These are phyloP conservation scores for Diarsia rubi DNA, from an alignment of 2,888 invertebrate species.

Conservation along the genomic window DNA sequence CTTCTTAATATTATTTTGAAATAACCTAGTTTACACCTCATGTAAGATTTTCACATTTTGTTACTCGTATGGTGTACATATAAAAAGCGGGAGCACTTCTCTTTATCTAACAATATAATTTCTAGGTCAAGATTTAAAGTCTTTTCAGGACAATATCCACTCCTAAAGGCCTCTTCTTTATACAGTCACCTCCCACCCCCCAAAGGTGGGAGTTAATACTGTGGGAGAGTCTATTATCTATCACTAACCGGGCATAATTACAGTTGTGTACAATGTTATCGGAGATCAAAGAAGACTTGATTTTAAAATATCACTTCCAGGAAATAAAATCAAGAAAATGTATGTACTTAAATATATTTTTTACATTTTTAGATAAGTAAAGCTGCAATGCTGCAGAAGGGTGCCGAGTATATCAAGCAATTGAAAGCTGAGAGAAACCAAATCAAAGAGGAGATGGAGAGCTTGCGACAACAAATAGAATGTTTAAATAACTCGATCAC, in stretches of 20 bases:
- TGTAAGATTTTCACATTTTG: neutral
- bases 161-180: neutral
- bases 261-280: too few species aligned
- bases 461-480: constrained; percentile 96
- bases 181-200: neutral
- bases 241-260: too few species aligned
- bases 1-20: neutral
- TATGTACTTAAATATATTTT: neutral
- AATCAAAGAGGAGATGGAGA: constrained; percentile 97
- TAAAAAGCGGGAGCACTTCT: neutral
- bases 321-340: too few species aligned
- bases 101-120: neutral
- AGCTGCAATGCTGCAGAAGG: constrained; percentile 99
- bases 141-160: neutral
- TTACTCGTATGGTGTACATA: neutral
- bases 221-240: neutral
- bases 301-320: neutral
- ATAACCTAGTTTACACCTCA: neutral
- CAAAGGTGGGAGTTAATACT: neutral
- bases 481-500: constrained; percentile 97
- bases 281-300: neutral
- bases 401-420: constrained; percentile 98
- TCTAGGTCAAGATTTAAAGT: neutral
- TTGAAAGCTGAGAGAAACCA: constrained; percentile 96
- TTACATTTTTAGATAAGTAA: constrained; percentile 93